Evolutionary conservation across 2,113 vertebrate species (phyloP).

Genomic region (Ceyx margarethae): DNA sequence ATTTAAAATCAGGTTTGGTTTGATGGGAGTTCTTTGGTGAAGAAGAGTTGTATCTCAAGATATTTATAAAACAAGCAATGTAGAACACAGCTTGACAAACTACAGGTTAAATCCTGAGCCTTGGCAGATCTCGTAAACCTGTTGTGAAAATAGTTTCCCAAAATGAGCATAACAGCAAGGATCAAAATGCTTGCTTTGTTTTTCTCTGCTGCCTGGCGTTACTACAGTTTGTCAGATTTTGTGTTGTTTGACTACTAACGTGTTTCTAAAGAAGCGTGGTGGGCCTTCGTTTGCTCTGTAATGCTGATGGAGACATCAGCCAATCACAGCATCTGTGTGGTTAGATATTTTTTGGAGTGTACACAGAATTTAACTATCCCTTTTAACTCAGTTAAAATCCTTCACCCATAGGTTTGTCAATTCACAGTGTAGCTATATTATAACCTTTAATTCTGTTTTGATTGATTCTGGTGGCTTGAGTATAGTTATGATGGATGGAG

Average conservation of each 20-base stretch:
- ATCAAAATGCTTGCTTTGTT: not conserved
- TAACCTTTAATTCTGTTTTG: not conserved
- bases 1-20: not conserved
- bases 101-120: not conserved
- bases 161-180: not conserved
- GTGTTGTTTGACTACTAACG: not conserved
- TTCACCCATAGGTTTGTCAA: not conserved
- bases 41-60: not conserved
- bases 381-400: constrained; percentile 1
- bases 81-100: not conserved
- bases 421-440: not conserved
- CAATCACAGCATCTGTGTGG: not conserved
- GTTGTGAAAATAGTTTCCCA: not conserved
- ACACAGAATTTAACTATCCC: not conserved
- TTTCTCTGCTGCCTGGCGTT: not conserved
- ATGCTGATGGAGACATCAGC: not conserved
- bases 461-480: not conserved
- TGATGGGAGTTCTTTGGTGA: not conserved
- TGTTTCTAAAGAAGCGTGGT: not conserved
- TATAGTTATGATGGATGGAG: not conserved
- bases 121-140: not conserved
- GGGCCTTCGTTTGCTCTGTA: not conserved
- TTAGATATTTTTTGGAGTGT: not conserved
- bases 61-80: not conserved
- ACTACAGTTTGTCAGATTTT: not conserved